These are phyloP conservation scores for Gambusia affinis DNA, from an alignment of 2,113 vertebrate genomes.

Conservation along the genomic window DNA sequence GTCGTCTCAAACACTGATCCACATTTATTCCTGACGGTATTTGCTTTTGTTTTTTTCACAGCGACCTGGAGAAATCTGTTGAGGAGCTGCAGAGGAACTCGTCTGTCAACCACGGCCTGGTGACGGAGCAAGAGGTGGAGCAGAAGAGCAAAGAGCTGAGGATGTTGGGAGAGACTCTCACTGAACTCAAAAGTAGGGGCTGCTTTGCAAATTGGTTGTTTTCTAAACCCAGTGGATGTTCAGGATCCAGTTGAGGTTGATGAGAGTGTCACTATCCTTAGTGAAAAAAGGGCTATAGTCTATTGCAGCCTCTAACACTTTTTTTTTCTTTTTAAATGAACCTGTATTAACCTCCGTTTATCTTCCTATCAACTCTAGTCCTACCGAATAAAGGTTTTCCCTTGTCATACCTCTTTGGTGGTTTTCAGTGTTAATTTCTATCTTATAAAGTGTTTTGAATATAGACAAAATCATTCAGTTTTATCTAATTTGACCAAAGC, in stretches of 20 bases:
- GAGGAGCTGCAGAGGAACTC: conserved; percentile 92
- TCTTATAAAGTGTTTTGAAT: background rate
- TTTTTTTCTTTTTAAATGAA: too few species aligned
- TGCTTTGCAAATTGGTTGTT: background rate
- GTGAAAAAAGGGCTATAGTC: too few species aligned
- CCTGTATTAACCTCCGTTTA: too few species aligned
- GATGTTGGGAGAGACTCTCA: conserved; percentile 92
- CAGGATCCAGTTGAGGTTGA: too few species aligned
- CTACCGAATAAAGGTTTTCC: background rate
- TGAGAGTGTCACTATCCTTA: too few species aligned
- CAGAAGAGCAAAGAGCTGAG: conserved; percentile 93
- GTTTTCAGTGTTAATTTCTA: background rate
- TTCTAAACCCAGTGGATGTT: background rate
- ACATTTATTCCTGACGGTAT: background rate
- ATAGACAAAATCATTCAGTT: background rate
- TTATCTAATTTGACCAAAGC: background rate
- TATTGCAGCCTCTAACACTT: too few species aligned
- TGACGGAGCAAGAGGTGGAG: conserved; percentile 91
- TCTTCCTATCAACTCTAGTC: background rate
- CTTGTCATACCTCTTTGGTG: background rate
- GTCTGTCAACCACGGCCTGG: conserved; percentile 87
- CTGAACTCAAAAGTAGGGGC: conserved; percentile 89
- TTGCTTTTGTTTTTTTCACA: conserved; percentile 56
- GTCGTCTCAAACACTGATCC: background rate
- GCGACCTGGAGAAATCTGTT: conserved; percentile 93